Evolutionary conservation across 2,113 vertebrate genomes (phyloP), one percentile per base, ranked within the genome.

Genomic region (Vulpes vulpes): DNA sequence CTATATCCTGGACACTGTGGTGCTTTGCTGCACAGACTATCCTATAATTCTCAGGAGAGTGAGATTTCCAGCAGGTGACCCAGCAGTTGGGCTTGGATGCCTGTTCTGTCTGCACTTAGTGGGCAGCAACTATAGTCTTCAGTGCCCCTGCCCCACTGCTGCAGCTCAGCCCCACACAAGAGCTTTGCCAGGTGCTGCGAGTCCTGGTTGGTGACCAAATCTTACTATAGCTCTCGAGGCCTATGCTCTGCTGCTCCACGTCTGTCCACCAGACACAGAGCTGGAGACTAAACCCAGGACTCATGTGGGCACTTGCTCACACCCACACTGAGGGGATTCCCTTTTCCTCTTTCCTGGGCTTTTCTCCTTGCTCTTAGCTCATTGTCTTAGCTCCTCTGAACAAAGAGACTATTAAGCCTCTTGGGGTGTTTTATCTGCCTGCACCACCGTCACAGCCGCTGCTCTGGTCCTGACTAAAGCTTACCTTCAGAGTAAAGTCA

Each of bases 151-250:
- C 60, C 35, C 7, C 19, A 32, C 15, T 30, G 43, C 64, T 83
- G 9, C 0, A 38, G 35, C 23, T 9, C 23, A 27, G 23, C 12
- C 1, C 57, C 59, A 49, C 3, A 7, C 19, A 10, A 2, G 7
- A 67, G 22, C 8, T 32, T 4, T 67, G 53, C 32, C 12, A 8
- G 2, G 23, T 4, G 20, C 51, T 32, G 0, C 11, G n/a, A 64
- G 43, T 49, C n/a, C 49, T 43, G 3, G 55, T 5, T 8, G 5
- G 38, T 0, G 38, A 53, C 32, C 59, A 57, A 2, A 71, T 25
- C 53, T 38, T 10, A 65, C 3, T 49, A 51, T 16, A 59, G 14
- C 43, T 57, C 67, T 62, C 27, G n/a, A 30, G 71, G 23, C 35
- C 19, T 5, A 2, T 8, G 59, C 20, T 38, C 65, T 64, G 7